Conservation (phyloP, 2,797 vertebrate genomes). For the Cirrhinus molitorella region DNA sequence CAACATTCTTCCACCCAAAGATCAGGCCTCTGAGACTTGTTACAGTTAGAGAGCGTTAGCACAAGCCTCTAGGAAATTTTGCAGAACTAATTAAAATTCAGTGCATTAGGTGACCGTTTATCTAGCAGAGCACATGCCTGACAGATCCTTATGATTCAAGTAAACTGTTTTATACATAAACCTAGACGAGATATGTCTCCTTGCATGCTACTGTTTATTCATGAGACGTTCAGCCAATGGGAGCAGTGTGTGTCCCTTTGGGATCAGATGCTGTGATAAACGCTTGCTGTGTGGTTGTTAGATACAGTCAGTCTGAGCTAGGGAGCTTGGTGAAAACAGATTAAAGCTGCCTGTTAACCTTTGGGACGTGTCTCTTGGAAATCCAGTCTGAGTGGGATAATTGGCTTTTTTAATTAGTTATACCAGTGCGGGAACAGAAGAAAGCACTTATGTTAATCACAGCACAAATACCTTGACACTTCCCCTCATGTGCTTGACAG, state of each 20-base stretch:
- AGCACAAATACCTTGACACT: constrained; percentile 63
- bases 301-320: constrained; percentile 29
- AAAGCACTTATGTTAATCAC: constrained; percentile 66
- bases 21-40: constrained; percentile 69
- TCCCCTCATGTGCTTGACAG: constrained; percentile 46
- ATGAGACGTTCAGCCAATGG: constrained; percentile 41
- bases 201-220: constrained; percentile 30
- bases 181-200: not conserved
- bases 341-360: constrained; percentile 69
- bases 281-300: constrained; percentile 25
- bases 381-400: constrained; percentile 63
- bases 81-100: constrained; percentile 28
- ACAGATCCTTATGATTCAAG: not conserved
- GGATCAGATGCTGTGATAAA: constrained; percentile 35
- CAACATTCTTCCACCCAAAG: constrained; percentile 33
- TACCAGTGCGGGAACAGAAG: constrained; percentile 64
- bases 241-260: not conserved
- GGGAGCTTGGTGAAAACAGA: constrained; percentile 54
- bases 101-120: constrained; percentile 6
- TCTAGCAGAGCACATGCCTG: not conserved
- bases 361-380: constrained; percentile 60
- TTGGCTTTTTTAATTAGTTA: constrained; percentile 74
- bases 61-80: constrained; percentile 15
- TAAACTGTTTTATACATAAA: not conserved
- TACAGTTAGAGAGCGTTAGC: constrained; percentile 25